Evolutionary conservation across 2,888 invertebrate genomes (phyloP).

Genomic region (Leuctra nigra): DNA sequence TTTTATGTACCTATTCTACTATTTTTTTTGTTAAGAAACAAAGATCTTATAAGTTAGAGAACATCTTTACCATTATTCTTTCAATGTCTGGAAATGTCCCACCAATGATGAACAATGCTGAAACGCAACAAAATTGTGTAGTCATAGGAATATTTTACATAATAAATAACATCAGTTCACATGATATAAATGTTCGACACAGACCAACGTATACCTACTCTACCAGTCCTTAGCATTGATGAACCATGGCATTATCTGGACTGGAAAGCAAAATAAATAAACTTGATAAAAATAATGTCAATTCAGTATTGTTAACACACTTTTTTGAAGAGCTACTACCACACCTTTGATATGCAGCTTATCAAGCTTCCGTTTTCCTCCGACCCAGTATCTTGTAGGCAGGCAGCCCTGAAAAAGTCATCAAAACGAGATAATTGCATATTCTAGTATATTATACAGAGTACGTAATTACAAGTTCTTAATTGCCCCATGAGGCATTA

Average conservation of each 20-base stretch:
- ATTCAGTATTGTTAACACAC: neutral
- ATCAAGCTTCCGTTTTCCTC: conserved; percentile 16
- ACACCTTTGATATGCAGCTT: conserved; percentile 17
- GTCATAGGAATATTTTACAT: neutral
- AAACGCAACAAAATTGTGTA: conserved; percentile 6
- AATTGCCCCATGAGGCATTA: neutral
- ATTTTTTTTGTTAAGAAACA: neutral
- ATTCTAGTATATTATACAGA: neutral
- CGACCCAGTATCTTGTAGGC: neutral
- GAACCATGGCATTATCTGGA: neutral
- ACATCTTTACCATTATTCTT: neutral
- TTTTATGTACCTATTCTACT: too few relatives aligned
- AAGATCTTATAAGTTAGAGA: neutral
- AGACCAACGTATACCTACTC: neutral
- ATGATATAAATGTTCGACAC: neutral
- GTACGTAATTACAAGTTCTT: neutral
- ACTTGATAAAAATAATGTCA: neutral
- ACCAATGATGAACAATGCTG: neutral
- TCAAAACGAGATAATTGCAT: neutral
- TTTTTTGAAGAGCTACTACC: neutral
- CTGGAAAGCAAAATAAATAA: conserved; percentile 3
- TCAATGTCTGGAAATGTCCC: neutral
- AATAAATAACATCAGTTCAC: neutral
- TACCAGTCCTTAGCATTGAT: neutral
- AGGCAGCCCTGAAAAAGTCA: conserved; percentile 20